Evolutionary conservation across 1,140 invertebrate genomes (phyloP).

Genomic region (Rhynchophorus ferrugineus): DNA sequence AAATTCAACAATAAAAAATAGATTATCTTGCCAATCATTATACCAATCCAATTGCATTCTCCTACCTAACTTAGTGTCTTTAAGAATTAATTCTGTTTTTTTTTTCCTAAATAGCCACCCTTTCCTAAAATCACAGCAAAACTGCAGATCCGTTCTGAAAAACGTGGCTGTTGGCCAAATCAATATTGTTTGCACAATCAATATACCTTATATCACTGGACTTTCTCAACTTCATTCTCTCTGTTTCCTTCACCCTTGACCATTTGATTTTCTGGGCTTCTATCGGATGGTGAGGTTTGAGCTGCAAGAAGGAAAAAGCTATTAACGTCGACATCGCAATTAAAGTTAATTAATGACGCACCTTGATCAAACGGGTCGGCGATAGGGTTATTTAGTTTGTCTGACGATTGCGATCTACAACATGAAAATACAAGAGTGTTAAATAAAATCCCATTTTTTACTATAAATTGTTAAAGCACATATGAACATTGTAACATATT

Average conservation of each 20-base stretch:
- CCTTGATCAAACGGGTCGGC: slow-evolving; percentile 28
- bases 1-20: slow-evolving; percentile 10
- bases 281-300: slow-evolving; percentile 15
- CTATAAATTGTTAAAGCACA: too few relatives aligned
- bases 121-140: slow-evolving; percentile 4
- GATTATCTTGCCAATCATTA: slow-evolving; percentile 1
- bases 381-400: slow-evolving; percentile 24
- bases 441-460: too few relatives aligned
- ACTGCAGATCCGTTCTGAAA: slow-evolving; percentile 3
- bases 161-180: slow-evolving; percentile 6
- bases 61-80: slow-evolving; percentile 9
- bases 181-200: not conserved
- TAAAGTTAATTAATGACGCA: not conserved
- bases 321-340: not conserved
- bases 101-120: too few relatives aligned
- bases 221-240: slow-evolving; percentile 39
- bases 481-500: not conserved
- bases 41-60: not conserved
- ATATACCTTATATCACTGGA: slow-evolving; percentile 31
- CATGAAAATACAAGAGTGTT: slow-evolving; percentile 12
- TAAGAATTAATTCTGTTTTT: slow-evolving; percentile 11
- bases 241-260: slow-evolving; percentile 52
- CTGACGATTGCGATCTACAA: slow-evolving; percentile 32
- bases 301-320: not conserved
- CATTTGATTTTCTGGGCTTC: slow-evolving; percentile 36